A percentile compares a stretch with the other conserved stretches of the same genome.
phyloP scores from a whole-genome alignment of 2,888 invertebrate genomes.

The Orthosia cruda region DNA sequence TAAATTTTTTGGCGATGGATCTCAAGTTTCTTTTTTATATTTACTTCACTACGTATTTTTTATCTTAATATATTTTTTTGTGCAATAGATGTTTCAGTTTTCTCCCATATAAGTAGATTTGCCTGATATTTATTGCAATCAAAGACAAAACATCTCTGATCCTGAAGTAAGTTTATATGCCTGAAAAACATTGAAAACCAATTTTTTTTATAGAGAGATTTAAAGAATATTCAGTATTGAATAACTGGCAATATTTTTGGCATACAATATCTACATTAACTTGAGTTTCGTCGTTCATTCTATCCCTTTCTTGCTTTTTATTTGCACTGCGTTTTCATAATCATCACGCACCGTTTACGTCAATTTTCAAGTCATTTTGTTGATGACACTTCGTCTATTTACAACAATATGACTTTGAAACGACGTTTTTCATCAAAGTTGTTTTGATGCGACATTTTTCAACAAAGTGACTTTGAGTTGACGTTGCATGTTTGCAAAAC shows the following conservation, averaged over 20 bases:
- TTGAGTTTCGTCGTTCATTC: conserved; percentile 75
- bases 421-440: conserved; percentile 16
- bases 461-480: conserved; percentile 13
- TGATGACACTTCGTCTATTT: neutral
- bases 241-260: too few species aligned
- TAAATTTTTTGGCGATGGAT: conserved; percentile 68
- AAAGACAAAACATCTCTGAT: too few species aligned
- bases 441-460: conserved; percentile 7
- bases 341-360: conserved; percentile 86
- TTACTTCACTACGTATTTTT: too few species aligned
- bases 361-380: conserved; percentile 32
- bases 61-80: too few species aligned
- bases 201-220: too few species aligned
- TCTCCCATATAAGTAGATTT: too few species aligned
- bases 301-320: conserved; percentile 73
- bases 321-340: conserved; percentile 88
- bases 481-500: conserved; percentile 45
- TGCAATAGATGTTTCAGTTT: too few species aligned
- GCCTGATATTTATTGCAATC: too few species aligned
- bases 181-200: too few species aligned
- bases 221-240: too few species aligned
- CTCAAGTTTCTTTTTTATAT: conserved; percentile 48
- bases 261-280: neutral
- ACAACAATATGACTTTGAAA: conserved; percentile 18
- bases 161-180: too few species aligned